These are phyloP conservation scores for Coryphaenoides rupestris DNA, from an alignment of 2,113 vertebrate genomes.

Conservation along the genomic window DNA sequence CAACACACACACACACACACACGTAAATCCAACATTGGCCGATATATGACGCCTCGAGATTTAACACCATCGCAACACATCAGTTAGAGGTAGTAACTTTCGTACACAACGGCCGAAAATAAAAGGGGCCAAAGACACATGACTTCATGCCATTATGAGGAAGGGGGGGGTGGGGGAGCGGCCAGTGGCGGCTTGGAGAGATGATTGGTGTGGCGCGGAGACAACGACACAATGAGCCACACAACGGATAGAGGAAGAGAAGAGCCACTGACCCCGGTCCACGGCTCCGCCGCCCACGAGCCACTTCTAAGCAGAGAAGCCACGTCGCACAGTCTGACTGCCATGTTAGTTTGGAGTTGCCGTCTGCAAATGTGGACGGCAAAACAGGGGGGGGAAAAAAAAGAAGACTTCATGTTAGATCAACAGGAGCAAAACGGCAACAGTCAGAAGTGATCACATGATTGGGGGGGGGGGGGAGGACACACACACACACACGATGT, in stretches of 20 bases:
- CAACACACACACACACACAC: slow-evolving; percentile 11
- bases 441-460: too few relatives aligned
- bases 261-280: slow-evolving; percentile 98
- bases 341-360: slow-evolving; percentile 99
- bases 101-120: slow-evolving; percentile 19
- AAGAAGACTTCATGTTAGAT: slow-evolving; percentile 85
- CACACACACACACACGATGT: slow-evolving; percentile 22
- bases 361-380: slow-evolving; percentile 98
- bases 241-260: slow-evolving; percentile 80
- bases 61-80: slow-evolving; percentile 59
- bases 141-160: slow-evolving; percentile 9
- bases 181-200: slow-evolving; percentile 7
- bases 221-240: slow-evolving; percentile 23
- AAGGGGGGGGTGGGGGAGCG: too few relatives aligned
- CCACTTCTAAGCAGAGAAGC: slow-evolving; percentile 99
- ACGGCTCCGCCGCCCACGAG: slow-evolving; percentile 99
- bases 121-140: slow-evolving; percentile 15
- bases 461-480: too few relatives aligned
- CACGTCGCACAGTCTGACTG: slow-evolving; percentile 99
- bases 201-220: slow-evolving; percentile 87
- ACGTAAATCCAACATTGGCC: too few relatives aligned
- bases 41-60: too few relatives aligned
- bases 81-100: slow-evolving; percentile 30
- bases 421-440: slow-evolving; percentile 73
- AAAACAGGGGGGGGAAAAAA: too few relatives aligned